phyloP scores from a whole-genome alignment of 2,797 vertebrate species.

The Ataeniobius toweri region DNA sequence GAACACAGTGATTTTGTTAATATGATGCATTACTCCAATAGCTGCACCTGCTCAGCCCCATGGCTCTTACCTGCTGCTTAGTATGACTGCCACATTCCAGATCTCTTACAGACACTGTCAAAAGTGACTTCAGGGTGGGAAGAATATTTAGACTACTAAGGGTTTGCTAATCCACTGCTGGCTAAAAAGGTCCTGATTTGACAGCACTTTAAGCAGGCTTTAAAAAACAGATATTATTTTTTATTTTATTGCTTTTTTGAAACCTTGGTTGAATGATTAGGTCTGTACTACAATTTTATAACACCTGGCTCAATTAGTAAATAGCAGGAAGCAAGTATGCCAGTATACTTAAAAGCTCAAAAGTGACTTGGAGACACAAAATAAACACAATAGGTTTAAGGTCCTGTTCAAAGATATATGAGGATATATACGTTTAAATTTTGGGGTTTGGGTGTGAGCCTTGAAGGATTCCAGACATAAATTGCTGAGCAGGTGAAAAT shows the following conservation, averaged over 20 bases:
- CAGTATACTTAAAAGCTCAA: not conserved
- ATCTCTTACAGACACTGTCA: slow-evolving; percentile 34
- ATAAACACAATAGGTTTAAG: not conserved
- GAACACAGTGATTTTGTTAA: slow-evolving; percentile 37
- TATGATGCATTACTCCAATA: slow-evolving; percentile 50
- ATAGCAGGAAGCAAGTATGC: not conserved
- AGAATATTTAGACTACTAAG: slow-evolving; percentile 39
- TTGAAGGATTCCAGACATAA: no score
- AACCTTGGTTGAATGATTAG: not conserved
- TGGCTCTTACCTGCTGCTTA: slow-evolving; percentile 57
- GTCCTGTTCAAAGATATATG: not conserved
- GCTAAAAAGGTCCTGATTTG: slow-evolving; percentile 7
- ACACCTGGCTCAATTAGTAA: not conserved
- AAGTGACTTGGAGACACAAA: not conserved
- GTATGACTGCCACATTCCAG: slow-evolving; percentile 50
- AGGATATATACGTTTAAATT: no score
- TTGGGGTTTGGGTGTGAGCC: no score
- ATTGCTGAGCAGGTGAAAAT: no score
- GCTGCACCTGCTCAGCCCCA: slow-evolving; percentile 42
- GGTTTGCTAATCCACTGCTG: slow-evolving; percentile 23
- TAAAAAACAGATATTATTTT: not conserved
- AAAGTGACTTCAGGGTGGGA: slow-evolving; percentile 26
- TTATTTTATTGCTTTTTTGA: not conserved
- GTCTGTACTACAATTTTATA: not conserved
- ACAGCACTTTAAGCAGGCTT: slow-evolving; percentile 7